Evolutionary conservation across 2,888 invertebrate genomes (phyloP).

Genomic region (Brachycybe producta): DNA sequence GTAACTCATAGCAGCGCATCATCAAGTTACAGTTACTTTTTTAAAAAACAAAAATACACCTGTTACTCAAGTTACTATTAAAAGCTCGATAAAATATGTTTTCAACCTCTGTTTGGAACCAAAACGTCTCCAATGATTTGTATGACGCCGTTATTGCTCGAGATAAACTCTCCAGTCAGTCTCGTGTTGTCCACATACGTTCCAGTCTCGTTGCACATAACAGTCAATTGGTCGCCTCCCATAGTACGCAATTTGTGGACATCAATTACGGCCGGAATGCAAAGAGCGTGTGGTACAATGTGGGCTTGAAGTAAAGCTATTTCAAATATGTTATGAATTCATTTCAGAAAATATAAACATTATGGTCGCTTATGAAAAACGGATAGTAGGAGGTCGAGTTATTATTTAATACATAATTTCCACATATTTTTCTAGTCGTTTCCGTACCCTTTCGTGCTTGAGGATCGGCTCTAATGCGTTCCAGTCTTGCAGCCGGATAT

Average conservation of each 20-base stretch:
- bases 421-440: background rate
- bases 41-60: no score
- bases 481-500: slow-evolving; percentile 34
- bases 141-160: slow-evolving; percentile 39
- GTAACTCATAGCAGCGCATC: no score
- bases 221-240: slow-evolving; percentile 32
- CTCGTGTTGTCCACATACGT: slow-evolving; percentile 34
- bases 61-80: background rate
- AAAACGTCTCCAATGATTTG: slow-evolving; percentile 38
- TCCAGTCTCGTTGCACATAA: slow-evolving; percentile 37
- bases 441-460: slow-evolving; percentile 31
- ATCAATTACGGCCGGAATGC: slow-evolving; percentile 38
- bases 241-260: slow-evolving; percentile 34
- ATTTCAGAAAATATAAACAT: background rate
- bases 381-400: no score
- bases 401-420: background rate
- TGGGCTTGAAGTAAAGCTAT: slow-evolving; percentile 39
- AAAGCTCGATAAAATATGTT: background rate
- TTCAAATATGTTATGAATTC: slow-evolving; percentile 1
- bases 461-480: slow-evolving; percentile 35
- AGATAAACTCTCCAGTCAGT: slow-evolving; percentile 32
- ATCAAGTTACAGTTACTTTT: no score
- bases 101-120: slow-evolving; percentile 37
- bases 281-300: slow-evolving; percentile 37
- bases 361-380: no score